phyloP scores from a whole-genome alignment of 2,113 vertebrate genomes.

The Toxotes chatareus region DNA sequence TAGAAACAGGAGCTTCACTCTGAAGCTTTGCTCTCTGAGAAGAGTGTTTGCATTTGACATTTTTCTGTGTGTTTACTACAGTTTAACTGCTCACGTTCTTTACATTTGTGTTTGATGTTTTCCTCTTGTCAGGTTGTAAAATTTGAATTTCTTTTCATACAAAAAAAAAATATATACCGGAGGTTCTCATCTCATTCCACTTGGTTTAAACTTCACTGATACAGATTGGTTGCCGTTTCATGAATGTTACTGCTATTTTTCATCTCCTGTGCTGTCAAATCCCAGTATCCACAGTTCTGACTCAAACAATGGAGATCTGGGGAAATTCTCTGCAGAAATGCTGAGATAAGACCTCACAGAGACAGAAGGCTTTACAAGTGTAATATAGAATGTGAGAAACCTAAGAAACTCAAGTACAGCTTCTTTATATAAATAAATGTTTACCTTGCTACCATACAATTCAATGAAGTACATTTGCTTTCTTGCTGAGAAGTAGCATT shows the following conservation, averaged over 20 bases:
- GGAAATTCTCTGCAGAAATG: neutral
- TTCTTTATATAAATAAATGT: neutral
- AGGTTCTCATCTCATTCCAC: slow-evolving; percentile 29
- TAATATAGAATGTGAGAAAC: neutral
- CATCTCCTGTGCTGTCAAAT: neutral
- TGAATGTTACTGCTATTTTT: neutral
- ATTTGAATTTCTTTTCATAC: slow-evolving; percentile 1
- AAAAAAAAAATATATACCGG: neutral
- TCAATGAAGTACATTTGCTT: neutral
- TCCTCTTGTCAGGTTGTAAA: neutral
- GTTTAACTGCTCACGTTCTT: slow-evolving; percentile 7
- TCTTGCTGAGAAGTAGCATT: neutral
- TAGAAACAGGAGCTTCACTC: slow-evolving; percentile 52
- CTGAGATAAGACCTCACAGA: neutral
- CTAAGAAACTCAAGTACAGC: neutral
- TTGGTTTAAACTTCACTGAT: neutral
- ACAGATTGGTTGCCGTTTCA: neutral
- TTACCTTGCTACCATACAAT: neutral
- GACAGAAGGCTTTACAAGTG: neutral
- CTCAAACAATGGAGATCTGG: neutral
- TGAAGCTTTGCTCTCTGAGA: slow-evolving; percentile 51
- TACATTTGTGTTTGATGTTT: slow-evolving; percentile 6
- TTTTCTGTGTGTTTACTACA: slow-evolving; percentile 29
- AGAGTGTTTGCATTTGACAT: slow-evolving; percentile 20
- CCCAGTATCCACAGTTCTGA: slow-evolving; percentile 11